A percentile compares a stretch with the other conserved stretches of the same genome.
phyloP scores from a whole-genome alignment of 2,797 vertebrate species.

The Premnoplex brunnescens region DNA sequence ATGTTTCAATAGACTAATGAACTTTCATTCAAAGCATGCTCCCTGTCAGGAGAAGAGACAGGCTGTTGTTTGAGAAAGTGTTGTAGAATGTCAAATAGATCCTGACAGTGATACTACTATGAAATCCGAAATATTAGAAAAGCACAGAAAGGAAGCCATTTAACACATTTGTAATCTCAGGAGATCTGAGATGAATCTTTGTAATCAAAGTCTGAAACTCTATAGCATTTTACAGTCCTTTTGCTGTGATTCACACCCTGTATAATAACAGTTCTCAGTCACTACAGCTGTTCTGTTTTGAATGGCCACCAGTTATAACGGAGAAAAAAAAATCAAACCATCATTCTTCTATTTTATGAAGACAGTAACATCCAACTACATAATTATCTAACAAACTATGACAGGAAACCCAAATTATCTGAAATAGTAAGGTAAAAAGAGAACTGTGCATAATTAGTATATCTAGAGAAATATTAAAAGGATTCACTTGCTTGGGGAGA shows the following conservation, averaged over 20 bases:
- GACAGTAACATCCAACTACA: not conserved
- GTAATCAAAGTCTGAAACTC: not conserved
- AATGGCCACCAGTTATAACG: not conserved
- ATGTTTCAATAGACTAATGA: conserved; percentile 75
- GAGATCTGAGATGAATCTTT: conserved; percentile 2
- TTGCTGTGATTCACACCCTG: not conserved
- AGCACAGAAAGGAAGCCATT: conserved; percentile 6
- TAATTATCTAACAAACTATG: not conserved
- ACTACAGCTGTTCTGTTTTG: not conserved
- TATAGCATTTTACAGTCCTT: not conserved
- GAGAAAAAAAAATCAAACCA: not conserved
- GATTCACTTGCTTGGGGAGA: not conserved
- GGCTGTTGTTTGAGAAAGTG: conserved; percentile 50
- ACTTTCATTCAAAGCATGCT: conserved; percentile 67
- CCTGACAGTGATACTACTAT: not conserved
- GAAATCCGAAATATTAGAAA: conserved; percentile 18
- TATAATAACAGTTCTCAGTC: not conserved
- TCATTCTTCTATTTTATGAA: not conserved
- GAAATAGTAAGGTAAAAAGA: not conserved
- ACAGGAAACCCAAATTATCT: not conserved
- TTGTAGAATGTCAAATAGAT: conserved; percentile 39
- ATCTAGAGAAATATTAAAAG: not conserved
- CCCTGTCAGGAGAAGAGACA: conserved; percentile 62
- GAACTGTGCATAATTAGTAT: not conserved
- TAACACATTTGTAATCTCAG: conserved; percentile 34